Evolutionary conservation across 2,113 vertebrate genomes (phyloP), one percentile per base, ranked within the genome.

Genomic region (Archilochus colubris): DNA sequence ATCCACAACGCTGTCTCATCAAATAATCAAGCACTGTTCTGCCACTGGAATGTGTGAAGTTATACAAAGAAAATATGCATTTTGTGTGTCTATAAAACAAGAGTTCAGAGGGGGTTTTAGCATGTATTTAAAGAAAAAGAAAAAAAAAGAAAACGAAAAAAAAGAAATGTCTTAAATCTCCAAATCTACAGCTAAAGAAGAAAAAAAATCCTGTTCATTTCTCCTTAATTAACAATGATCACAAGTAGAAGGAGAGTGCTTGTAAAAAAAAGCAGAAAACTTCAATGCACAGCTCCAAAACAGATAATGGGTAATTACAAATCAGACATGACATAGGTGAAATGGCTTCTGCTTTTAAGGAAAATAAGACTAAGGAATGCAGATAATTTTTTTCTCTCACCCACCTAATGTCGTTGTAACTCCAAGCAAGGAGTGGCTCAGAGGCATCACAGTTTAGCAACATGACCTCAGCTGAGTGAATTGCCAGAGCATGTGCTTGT

Each of bases 1-100:
- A 96, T 97, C 95, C 96, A 92, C 59, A 55, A 72, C 6, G 76
- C 89, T 96, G 94, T 95, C 93, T 97, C 95, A 59, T 92, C 88
- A 96, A 95, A 74, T 97, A 97, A 97, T 96, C 97, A 92, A 96
- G 94, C 4, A 20, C 89, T 92, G 31, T 87, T 92, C 93, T 93
- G 96, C 96, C 55, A 13, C 80, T 58, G 68, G 94, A 96, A 97
- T 88, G 92, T 97, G 97, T 97, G 96, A 94, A 86, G 88, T 91
- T 97, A 91, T 93, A 88, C 81, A 97, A 95, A 97, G 95, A 96
- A 94, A 95, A 91, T 31, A 75, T 84, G 91, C 95, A 97, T 96
- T 96, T 84, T 96, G 77, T 86, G 30, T 96, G 94, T 96, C 96
- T 97, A 94, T 94, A 97, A 97, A 96, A 96, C 16, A 18, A 91